Conservation (phyloP, 2,113 vertebrate species). For the Amphilophus citrinellus region DNA sequence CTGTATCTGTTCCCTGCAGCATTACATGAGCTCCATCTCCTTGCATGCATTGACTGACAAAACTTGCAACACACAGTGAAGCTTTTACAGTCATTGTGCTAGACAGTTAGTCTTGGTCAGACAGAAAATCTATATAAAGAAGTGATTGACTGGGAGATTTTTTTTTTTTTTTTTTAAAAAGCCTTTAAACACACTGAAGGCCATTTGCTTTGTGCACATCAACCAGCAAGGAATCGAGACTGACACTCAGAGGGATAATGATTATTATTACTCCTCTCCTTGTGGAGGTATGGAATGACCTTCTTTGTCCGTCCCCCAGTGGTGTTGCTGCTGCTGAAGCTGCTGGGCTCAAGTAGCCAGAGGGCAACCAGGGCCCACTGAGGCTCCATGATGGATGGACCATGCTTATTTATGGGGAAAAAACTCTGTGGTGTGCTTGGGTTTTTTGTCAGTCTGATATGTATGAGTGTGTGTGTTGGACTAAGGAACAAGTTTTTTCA, state of each 20-base stretch:
- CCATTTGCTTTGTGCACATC: constrained; percentile 24
- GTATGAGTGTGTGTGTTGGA: constrained; percentile 5
- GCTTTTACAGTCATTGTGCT: constrained; percentile 30
- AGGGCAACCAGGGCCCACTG: constrained; percentile 63
- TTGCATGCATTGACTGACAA: constrained; percentile 23
- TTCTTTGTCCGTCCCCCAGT: constrained; percentile 60
- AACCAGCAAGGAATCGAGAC: constrained; percentile 12
- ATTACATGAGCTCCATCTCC: constrained; percentile 49
- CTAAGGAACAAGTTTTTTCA: constrained; percentile 1
- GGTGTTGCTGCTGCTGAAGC: constrained; percentile 38
- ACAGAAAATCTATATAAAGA: constrained; percentile 64
- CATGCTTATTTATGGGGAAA: constrained; percentile 49
- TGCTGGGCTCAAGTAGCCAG: constrained; percentile 65
- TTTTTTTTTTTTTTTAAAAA: neutral
- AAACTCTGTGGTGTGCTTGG: constrained; percentile 43
- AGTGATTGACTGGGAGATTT: constrained; percentile 1
- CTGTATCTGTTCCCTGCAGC: constrained; percentile 55
- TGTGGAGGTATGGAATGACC: constrained; percentile 69
- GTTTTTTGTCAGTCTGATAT: neutral
- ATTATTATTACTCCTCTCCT: constrained; percentile 75
- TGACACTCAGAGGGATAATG: constrained; percentile 45
- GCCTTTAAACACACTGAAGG: constrained; percentile 42
- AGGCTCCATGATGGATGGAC: constrained; percentile 74
- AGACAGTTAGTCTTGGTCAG: constrained; percentile 35
- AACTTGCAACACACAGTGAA: constrained; percentile 53